Base-by-base conservation (phyloP, 2,797 vertebrate species). In the Brotogeris chrysoptera region DNA sequence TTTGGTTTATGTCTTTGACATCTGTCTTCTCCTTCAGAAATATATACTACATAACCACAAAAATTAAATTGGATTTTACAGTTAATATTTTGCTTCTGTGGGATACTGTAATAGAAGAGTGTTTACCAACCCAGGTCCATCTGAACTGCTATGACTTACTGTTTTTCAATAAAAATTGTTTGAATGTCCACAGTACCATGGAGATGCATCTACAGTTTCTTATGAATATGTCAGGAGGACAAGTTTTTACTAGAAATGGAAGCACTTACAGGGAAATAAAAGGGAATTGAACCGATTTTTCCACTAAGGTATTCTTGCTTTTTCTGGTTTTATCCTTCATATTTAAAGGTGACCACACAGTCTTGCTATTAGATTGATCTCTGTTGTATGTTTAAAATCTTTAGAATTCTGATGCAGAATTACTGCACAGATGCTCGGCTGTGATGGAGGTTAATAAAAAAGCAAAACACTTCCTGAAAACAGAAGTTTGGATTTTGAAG, bases 401-500 rank as follows among this genome's bases (percentile, higher is more conserved):
- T 88, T 53, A 88, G 52, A 85, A 71, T 49, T 73, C 44, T 78
- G 74, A 84, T 25, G 68, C 74, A 80, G 63, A 92, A 92, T 92
- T 90, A 74, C 44, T 64, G 61, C 59, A 74, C 94, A 94, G 96
- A 94, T 93, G 57, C 23, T 66, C 27, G 53, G 43, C 78, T 88
- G 86, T 36, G 32, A 74, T 53, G n/a, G 50, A 94, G 39, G 78
- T 95, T 96, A 96, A 96, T 92, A 96, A 72, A 91, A 96, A 95
- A 61, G 2, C 16, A 97, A 95, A 97, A 82, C 70, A 90, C n/a
- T 61, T 47, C 38, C 93, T 39, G 11, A 71, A 96, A 97, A 80
- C 93, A 97, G 95, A 95, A 97, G 93, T 92, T 82, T 90, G 79
- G 84, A 68, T 92, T 93, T 92, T 83, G 70, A 86, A 91, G 88